Evolutionary conservation across 2,797 vertebrate genomes (phyloP), one percentile per base, ranked within the genome.

Genomic region (Anolis apletophallus): DNA sequence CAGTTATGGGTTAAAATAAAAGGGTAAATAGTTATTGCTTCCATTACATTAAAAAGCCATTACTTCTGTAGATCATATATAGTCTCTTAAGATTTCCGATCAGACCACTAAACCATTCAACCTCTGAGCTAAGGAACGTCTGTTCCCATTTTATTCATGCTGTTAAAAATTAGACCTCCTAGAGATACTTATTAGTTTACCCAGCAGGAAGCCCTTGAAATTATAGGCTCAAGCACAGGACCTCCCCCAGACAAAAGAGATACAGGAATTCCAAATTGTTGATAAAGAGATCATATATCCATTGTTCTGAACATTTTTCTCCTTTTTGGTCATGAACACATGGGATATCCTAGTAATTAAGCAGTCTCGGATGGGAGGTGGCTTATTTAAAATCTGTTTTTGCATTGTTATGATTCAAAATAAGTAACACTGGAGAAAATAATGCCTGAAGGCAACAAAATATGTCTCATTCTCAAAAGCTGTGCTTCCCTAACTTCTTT

Each of bases 121-220:
- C 12, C 61, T 85, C 40, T 40, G 36, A 36, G 54, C 46, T 77
- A 46, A 54, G 71, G 54, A 78, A 71, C 13, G 21, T 11, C 54
- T 81, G 40, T 76, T 88, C 64, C 54, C 26, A 59, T 88, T 85
- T 71, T 36, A n/a, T 72, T 77, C 78, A 79, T 78, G 79, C 73
- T 61, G 67, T 61, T 85, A 85, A 76, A 85, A 72, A 67, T 71
- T 26, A 29, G 77, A 83, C 21, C 16, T 77, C 79, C 50, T 71
- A 71, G 36, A 85, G 74, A 81, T 71, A 78, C 40, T 54, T 81
- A 88, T 88, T 85, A 88, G 32, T 85, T 85, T 34, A 64, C 73
- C 12, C 80, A 82, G 32, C 54, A 78, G 32, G 83, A 88, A 50
- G 16, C n/a, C 69, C 77, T 54, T 78, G 74, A 69, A 40, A 85